phyloP scores from a whole-genome alignment of 2,113 vertebrate genomes.

The Microtus ochrogaster region DNA sequence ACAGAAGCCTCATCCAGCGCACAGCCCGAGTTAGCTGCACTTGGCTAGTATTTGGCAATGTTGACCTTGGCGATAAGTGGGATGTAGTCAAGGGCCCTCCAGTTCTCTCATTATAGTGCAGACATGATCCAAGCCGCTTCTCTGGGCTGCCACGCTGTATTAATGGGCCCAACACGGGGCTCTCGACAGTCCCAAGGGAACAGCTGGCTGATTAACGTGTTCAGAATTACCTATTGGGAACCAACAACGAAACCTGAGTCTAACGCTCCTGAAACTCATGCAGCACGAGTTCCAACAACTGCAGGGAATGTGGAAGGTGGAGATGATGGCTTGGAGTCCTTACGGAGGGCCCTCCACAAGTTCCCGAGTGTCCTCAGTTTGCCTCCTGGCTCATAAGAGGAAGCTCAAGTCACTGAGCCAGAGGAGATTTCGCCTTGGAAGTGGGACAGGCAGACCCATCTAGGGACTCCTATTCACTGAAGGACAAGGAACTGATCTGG shows the following conservation, averaged over 20 bases:
- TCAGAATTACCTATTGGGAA: background rate
- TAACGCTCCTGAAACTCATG: background rate
- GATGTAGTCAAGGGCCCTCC: conserved; percentile 63
- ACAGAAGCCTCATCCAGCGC: background rate
- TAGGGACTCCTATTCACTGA: background rate
- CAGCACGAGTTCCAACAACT: background rate
- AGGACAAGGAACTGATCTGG: background rate
- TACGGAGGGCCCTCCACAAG: background rate
- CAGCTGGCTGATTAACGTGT: background rate
- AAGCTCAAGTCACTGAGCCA: background rate
- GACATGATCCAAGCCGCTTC: background rate
- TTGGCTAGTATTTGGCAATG: background rate
- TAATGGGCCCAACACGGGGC: conserved; percentile 35
- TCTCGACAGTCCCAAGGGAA: conserved; percentile 13
- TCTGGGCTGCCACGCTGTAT: background rate
- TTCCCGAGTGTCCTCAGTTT: background rate
- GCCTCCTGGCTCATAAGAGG: background rate
- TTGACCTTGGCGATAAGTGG: conserved; percentile 27
- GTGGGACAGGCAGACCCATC: background rate
- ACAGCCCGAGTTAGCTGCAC: background rate
- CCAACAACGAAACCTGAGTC: background rate
- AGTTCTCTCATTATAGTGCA: conserved; percentile 10
- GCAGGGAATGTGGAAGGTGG: background rate
- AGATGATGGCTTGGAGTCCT: background rate
- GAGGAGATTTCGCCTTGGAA: background rate